Evolutionary conservation across 2,797 vertebrate genomes (phyloP).

Genomic region (Acanthurus leucopareius): DNA sequence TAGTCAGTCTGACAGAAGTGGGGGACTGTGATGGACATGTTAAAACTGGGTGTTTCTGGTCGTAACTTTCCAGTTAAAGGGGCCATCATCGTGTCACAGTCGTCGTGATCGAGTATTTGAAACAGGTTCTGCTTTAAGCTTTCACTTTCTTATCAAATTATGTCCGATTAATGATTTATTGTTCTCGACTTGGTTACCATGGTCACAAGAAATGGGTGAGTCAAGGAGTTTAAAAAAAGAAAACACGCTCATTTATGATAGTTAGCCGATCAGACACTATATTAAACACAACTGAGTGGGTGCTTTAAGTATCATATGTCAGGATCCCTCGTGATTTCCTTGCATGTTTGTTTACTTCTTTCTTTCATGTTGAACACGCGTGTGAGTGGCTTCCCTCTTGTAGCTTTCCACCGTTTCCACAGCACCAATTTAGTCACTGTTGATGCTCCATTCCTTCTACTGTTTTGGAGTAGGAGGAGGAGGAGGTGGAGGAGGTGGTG

Average conservation of each 20-base stretch:
- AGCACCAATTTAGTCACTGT: slow-evolving; percentile 28
- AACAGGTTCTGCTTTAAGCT: not conserved
- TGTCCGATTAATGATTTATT: not conserved
- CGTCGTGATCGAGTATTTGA: not conserved
- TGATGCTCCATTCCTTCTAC: slow-evolving; percentile 49
- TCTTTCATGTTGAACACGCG: not conserved
- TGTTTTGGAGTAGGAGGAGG: slow-evolving; percentile 67
- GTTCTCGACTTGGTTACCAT: not conserved
- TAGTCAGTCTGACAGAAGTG: not conserved
- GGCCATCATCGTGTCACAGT: no score
- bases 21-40: not conserved
- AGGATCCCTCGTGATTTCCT: no score
- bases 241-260: not conserved
- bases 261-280: not conserved
- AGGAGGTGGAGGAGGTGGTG: slow-evolving; percentile 29
- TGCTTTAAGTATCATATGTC: not conserved
- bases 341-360: not conserved
- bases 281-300: not conserved
- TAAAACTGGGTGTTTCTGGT: not conserved
- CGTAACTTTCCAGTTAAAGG: not conserved
- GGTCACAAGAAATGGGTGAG: not conserved
- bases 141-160: not conserved
- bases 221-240: not conserved
- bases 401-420: slow-evolving; percentile 29
- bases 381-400: slow-evolving; percentile 13